Conservation (phyloP, 2,113 vertebrate species). For the Corythornis madagascariensis region DNA sequence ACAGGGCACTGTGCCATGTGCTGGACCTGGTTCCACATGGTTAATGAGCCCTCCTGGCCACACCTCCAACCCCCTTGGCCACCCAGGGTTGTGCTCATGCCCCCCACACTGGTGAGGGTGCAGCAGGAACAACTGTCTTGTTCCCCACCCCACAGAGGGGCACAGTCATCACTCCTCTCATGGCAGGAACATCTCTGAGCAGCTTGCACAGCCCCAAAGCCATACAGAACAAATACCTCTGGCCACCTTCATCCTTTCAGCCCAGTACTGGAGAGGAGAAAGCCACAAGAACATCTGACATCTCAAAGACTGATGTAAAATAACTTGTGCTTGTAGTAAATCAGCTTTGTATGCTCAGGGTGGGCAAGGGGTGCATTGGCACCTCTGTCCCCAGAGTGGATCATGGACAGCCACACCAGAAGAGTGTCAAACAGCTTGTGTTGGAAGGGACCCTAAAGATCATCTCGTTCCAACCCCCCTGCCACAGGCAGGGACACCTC, state of each 20-base stretch:
- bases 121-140: not conserved
- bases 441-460: no score
- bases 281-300: not conserved
- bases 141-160: no score
- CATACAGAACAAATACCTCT: not conserved
- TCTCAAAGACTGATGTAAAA: not conserved
- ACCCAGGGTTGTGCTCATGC: not conserved
- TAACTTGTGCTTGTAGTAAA: not conserved
- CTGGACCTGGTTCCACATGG: not conserved
- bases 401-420: not conserved
- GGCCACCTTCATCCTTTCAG: not conserved
- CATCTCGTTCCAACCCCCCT: no score
- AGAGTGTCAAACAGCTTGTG: no score
- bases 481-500: no score
- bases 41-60: not conserved
- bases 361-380: not conserved
- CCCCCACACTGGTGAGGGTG: not conserved
- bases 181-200: fast-evolving
- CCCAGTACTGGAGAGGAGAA: not conserved
- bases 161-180: no score
- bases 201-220: not conserved
- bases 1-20: no score
- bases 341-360: not conserved
- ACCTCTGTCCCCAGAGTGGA: not conserved
- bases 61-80: not conserved